Conservation (phyloP, 2,113 vertebrate genomes). For the Apus apus region DNA sequence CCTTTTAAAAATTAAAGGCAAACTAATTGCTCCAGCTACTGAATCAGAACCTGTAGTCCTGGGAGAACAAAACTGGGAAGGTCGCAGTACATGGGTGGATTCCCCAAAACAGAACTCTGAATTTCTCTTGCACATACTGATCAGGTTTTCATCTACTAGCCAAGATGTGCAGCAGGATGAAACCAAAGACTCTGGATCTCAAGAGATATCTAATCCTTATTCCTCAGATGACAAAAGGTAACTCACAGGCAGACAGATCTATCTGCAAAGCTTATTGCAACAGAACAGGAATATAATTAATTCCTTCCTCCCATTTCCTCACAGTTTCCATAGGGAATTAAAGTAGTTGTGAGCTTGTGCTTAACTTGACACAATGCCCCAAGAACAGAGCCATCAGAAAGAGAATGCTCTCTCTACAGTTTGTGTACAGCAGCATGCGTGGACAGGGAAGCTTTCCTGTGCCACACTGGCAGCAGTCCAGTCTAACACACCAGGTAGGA, state of each 20-base stretch:
- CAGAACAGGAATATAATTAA: not conserved
- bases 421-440: fast-evolving
- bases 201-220: not conserved
- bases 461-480: not conserved
- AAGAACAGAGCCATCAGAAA: not conserved
- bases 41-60: not conserved
- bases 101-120: not conserved
- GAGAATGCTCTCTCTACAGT: fast-evolving
- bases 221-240: not conserved
- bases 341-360: not conserved
- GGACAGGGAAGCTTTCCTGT: not conserved
- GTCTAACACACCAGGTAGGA: not conserved
- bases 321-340: not conserved
- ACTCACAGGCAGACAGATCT: not conserved
- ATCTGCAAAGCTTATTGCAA: not conserved
- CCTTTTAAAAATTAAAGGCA: not conserved
- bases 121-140: not conserved
- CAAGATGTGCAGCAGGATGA: not conserved
- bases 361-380: not conserved
- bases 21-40: not conserved
- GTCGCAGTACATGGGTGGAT: not conserved
- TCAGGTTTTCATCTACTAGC: not conserved
- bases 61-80: not conserved
- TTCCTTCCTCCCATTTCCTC: not conserved
- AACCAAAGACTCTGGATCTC: not conserved